Conservation (phyloP, 2,113 vertebrate genomes). For the Tylochromis polylepis region DNA sequence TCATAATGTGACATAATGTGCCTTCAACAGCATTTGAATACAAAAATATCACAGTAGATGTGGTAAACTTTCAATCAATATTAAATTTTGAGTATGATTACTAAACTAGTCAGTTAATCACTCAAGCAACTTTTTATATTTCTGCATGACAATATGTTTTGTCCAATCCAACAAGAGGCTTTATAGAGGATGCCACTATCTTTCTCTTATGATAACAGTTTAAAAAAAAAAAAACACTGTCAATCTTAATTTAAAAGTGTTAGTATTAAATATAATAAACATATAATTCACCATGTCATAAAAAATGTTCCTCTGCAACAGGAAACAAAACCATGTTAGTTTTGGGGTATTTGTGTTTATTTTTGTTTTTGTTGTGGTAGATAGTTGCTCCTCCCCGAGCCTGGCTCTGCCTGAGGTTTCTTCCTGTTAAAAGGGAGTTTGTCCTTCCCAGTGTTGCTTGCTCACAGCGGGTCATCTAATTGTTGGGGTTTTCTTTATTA, state of each 20-base stretch:
- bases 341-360: background rate
- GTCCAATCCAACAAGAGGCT: background rate
- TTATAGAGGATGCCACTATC: background rate
- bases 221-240: background rate
- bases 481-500: background rate
- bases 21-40: background rate
- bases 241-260: background rate
- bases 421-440: background rate
- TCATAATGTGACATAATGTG: background rate
- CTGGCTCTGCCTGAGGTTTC: background rate
- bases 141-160: background rate
- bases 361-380: background rate
- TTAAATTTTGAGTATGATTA: background rate
- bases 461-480: background rate
- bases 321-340: rapidly evolving
- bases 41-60: background rate
- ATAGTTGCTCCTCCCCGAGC: background rate
- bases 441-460: background rate
- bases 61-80: background rate
- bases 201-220: no score
- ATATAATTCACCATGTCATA: rapidly evolving
- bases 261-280: background rate
- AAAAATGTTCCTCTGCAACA: background rate
- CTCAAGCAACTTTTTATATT: background rate
- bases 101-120: background rate